Percentiles rank a stretch among this genome's conserved stretches.
These are phyloP conservation scores for Sebastes vulpes DNA, from an alignment of 2,797 vertebrate genomes.

Conservation along the genomic window DNA sequence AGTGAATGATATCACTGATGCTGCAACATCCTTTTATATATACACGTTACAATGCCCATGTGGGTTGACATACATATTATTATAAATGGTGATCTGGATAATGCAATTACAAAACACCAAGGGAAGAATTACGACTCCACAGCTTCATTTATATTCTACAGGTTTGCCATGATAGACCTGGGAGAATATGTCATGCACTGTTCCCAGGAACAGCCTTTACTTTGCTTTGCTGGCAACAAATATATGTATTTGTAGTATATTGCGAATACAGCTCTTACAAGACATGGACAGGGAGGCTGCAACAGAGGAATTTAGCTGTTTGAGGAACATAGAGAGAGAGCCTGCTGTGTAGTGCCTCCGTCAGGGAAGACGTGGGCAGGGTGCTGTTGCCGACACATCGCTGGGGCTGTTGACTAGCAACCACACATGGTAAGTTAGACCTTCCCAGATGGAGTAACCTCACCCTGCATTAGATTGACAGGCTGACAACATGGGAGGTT, in stretches of 20 bases:
- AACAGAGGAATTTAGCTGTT: neutral
- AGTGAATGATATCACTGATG: neutral
- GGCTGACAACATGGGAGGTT: conserved; percentile 8
- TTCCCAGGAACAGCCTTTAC: neutral
- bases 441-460: neutral
- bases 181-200: neutral
- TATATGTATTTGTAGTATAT: neutral
- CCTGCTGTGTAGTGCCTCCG: neutral
- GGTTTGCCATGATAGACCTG: neutral
- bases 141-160: neutral
- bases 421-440: conserved; percentile 18
- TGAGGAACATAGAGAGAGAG: neutral
- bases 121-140: neutral
- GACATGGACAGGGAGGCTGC: neutral
- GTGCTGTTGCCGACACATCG: conserved; percentile 23
- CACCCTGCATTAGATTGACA: neutral
- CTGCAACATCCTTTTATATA: neutral
- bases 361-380: conserved; percentile 19
- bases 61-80: neutral
- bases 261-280: neutral
- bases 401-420: conserved; percentile 25
- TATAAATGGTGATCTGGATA: conserved; percentile 3
- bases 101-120: neutral
- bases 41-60: neutral
- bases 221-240: neutral